Conservation (phyloP, 2,113 vertebrate genomes). For the Archilochus colubris region DNA sequence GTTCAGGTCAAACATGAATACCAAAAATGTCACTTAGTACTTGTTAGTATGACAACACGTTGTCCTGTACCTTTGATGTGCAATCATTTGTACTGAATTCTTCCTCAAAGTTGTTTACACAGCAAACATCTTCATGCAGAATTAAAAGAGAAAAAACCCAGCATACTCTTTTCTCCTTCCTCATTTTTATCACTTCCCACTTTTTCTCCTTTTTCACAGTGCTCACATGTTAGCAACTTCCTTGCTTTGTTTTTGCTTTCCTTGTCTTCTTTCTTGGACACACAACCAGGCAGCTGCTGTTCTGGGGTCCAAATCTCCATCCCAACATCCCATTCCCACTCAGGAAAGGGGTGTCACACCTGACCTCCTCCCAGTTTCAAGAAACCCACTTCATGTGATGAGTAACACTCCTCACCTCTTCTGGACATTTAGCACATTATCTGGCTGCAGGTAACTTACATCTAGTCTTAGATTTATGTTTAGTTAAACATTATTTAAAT, state of each 20-base stretch:
- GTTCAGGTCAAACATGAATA: neutral
- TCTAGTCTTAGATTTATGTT: neutral
- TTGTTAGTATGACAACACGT: neutral
- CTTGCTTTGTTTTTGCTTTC: neutral
- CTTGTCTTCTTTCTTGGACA: neutral
- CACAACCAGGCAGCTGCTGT: neutral
- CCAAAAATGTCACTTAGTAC: neutral
- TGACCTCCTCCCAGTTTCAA: neutral
- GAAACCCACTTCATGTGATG: neutral
- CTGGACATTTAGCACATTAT: neutral
- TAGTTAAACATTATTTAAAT: conserved; percentile 23
- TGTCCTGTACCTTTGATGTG: neutral
- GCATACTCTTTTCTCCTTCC: neutral
- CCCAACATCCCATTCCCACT: neutral
- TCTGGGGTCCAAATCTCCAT: neutral
- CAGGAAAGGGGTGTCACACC: neutral
- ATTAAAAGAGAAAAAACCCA: neutral
- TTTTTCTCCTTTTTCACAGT: neutral
- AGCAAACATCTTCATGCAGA: neutral
- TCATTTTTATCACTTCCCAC: neutral
- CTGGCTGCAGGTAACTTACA: neutral
- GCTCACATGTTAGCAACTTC: neutral
- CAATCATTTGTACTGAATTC: neutral
- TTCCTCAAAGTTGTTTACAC: neutral
- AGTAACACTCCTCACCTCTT: neutral